Conservation (phyloP, 2,888 invertebrate species). For the Alloplasta piceator region DNA sequence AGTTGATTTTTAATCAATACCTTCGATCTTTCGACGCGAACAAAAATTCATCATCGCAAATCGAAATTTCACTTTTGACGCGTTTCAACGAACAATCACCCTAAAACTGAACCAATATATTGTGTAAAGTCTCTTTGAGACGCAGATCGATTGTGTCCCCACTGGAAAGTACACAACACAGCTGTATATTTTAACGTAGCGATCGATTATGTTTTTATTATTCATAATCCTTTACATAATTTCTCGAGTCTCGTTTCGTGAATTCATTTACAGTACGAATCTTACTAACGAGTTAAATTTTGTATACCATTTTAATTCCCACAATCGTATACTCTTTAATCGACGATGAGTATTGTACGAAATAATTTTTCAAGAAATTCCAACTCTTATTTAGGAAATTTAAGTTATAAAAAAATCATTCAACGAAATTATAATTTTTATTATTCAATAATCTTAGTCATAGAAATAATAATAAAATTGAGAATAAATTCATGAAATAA, state of each 20-base stretch:
- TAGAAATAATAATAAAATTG: no score
- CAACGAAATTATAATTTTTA: no score
- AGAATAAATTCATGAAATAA: no score
- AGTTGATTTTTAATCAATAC: neutral
- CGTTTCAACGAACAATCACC: slow-evolving; percentile 14
- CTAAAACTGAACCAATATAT: slow-evolving; percentile 23
- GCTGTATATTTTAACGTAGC: neutral
- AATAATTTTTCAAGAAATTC: neutral
- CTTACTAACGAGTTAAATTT: neutral
- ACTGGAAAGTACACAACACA: neutral
- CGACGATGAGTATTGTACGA: neutral
- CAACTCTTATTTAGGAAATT: no score
- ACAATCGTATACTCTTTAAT: no score
- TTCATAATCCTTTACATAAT: slow-evolving; percentile 31
- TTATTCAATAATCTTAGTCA: no score
- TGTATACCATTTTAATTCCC: no score
- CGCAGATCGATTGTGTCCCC: slow-evolving; percentile 33
- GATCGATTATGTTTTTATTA: slow-evolving; percentile 40
- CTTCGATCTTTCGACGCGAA: slow-evolving; percentile 37
- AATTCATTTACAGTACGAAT: slow-evolving; percentile 28
- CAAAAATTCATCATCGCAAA: slow-evolving; percentile 28
- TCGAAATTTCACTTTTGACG: slow-evolving; percentile 40
- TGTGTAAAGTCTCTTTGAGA: neutral
- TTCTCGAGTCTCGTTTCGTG: slow-evolving; percentile 3
- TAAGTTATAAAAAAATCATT: no score